Percentiles rank a stretch among this genome's conserved stretches.
Evolutionary conservation across 2,797 vertebrate genomes (phyloP).

Genomic region (Sciurus carolinensis): DNA sequence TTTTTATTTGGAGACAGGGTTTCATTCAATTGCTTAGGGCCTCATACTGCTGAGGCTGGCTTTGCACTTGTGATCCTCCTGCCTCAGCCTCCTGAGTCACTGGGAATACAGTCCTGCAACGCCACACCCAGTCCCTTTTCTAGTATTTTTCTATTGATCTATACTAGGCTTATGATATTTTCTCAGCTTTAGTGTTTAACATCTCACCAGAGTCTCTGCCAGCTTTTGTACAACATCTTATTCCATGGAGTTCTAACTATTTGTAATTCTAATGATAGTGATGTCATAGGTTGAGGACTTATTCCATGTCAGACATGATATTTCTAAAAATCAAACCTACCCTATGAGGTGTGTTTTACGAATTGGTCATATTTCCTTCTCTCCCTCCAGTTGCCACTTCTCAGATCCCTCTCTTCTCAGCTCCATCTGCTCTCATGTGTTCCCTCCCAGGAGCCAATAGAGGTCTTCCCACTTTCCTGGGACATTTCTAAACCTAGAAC

Average conservation of each 20-base stretch:
- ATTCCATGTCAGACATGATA: background rate
- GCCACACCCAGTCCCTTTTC: background rate
- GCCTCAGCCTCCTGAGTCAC: no score
- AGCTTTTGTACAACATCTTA: background rate
- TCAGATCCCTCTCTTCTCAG: background rate
- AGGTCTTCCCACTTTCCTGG: background rate
- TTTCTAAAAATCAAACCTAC: background rate
- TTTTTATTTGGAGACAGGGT: no score
- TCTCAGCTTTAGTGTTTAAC: background rate
- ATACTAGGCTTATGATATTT: background rate
- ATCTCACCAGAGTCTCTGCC: background rate
- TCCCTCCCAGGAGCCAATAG: background rate
- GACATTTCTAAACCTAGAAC: background rate
- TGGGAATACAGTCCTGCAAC: no score
- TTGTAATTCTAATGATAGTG: background rate
- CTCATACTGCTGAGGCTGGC: no score
- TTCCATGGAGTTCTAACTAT: background rate
- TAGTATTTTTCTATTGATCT: conserved; percentile 27
- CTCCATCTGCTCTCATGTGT: background rate
- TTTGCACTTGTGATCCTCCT: no score
- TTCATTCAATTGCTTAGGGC: no score
- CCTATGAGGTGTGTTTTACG: background rate
- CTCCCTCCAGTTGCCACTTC: background rate
- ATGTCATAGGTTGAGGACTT: background rate
- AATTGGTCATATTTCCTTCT: background rate